Evolutionary conservation across 2,797 vertebrate genomes (phyloP).

Genomic region (Lagorchestes hirsutus): DNA sequence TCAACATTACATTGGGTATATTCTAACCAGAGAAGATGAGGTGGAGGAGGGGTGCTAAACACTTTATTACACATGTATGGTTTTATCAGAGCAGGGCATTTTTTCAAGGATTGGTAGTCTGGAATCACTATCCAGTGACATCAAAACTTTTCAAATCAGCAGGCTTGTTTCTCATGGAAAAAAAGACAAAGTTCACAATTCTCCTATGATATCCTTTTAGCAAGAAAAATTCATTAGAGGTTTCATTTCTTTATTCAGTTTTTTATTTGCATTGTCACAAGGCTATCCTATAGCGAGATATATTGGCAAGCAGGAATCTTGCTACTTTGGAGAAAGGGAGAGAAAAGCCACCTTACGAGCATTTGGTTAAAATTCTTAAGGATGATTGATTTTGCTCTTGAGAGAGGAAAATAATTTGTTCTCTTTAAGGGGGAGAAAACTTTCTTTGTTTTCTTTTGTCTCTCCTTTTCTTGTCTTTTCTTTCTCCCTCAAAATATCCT

Average conservation of each 20-base stretch:
- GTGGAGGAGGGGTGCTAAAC: no score
- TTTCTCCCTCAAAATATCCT: no score
- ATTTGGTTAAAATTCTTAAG: conserved; percentile 1
- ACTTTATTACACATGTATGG: no score
- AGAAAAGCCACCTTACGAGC: not conserved
- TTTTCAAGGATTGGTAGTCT: conserved; percentile 11
- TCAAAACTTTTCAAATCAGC: not conserved
- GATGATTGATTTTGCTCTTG: conserved; percentile 21
- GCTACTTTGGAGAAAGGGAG: not conserved
- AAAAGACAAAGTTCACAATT: not conserved
- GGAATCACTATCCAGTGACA: not conserved
- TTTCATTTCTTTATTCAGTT: conserved; percentile 12
- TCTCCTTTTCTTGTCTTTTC: no score
- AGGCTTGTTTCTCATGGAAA: accelerated
- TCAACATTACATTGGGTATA: no score
- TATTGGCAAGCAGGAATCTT: not conserved
- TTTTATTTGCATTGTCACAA: not conserved
- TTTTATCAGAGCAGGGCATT: not conserved
- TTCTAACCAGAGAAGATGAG: no score
- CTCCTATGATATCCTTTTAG: not conserved
- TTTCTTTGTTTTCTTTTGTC: not conserved
- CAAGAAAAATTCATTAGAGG: not conserved
- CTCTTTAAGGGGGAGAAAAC: not conserved
- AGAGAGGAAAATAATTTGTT: conserved; percentile 16
- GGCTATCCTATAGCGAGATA: not conserved